These are phyloP conservation scores for Trachemys scripta DNA, from an alignment of 2,113 vertebrate species.

Conservation along the genomic window DNA sequence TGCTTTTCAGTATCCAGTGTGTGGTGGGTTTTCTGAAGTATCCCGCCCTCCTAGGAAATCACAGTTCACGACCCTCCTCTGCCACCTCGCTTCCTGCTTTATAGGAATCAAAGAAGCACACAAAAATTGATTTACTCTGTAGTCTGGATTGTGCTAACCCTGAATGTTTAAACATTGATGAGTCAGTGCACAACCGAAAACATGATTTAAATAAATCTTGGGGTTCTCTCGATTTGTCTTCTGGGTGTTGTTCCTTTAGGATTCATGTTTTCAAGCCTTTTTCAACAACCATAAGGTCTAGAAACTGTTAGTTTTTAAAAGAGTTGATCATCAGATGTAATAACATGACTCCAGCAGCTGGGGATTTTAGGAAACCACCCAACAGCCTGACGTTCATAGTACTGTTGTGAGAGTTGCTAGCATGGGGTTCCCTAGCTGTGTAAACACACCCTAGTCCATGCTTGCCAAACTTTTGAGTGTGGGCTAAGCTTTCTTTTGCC, in stretches of 20 bases:
- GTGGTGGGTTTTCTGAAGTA: neutral
- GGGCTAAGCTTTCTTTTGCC: neutral
- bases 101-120: neutral
- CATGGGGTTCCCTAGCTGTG: neutral
- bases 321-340: neutral
- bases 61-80: neutral
- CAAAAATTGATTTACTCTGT: neutral
- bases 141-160: neutral
- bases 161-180: neutral
- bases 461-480: neutral
- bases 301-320: neutral
- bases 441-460: accelerated
- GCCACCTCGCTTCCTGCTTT: neutral
- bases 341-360: neutral
- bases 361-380: neutral
- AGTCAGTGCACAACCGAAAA: neutral
- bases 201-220: neutral
- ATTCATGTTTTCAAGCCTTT: neutral
- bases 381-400: neutral
- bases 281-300: neutral
- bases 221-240: neutral
- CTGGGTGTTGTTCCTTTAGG: neutral
- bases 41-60: neutral
- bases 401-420: neutral
- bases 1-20: neutral